Conservation (phyloP, 2,888 invertebrate genomes). For the Chrysolina americana region DNA sequence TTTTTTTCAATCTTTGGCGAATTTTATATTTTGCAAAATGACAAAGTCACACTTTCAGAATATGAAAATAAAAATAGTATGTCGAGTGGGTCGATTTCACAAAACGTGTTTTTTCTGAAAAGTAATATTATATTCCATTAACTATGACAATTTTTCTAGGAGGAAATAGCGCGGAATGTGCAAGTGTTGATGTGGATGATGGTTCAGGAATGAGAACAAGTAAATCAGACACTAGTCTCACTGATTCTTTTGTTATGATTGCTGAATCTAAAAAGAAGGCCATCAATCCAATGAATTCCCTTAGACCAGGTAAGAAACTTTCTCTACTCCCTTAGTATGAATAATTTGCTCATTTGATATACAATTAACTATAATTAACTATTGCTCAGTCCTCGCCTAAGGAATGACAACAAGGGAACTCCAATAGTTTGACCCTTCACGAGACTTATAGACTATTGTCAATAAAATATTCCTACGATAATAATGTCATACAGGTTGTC, state of each 20-base stretch:
- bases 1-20: too few relatives aligned
- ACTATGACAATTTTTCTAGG: constrained; percentile 64
- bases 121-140: neutral
- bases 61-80: too few relatives aligned
- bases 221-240: constrained; percentile 92
- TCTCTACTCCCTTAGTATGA: neutral
- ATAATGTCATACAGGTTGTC: too few relatives aligned
- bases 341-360: constrained; percentile 17
- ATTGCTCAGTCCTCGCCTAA: too few relatives aligned
- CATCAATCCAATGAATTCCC: constrained; percentile 65
- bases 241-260: constrained; percentile 91
- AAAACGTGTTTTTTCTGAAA: neutral
- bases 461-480: too few relatives aligned
- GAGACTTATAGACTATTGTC: too few relatives aligned
- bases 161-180: constrained; percentile 71
- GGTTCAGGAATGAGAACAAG: constrained; percentile 80
- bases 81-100: too few relatives aligned
- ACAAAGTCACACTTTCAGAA: too few relatives aligned
- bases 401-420: too few relatives aligned
- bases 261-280: constrained; percentile 72
- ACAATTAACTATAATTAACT: too few relatives aligned
- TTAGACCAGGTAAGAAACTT: constrained; percentile 63
- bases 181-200: constrained; percentile 66
- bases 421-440: too few relatives aligned
- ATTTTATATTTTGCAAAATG: too few relatives aligned